Evolutionary conservation across 2,113 vertebrate genomes (phyloP), one percentile per base, ranked within the genome.

Genomic region (Burhinus bistriatus): DNA sequence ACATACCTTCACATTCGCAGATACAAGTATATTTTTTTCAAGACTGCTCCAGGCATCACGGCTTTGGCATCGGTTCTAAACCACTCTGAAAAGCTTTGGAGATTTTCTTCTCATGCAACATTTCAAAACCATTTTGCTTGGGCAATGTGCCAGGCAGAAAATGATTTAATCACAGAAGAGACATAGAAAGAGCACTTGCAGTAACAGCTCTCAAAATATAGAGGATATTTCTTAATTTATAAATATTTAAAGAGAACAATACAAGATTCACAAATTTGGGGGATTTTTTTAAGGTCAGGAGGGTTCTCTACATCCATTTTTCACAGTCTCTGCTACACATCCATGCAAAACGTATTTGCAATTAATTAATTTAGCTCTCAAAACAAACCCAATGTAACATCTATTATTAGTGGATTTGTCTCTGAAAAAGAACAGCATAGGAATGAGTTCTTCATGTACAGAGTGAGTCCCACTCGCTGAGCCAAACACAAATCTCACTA

Each of bases 91-190:
- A 83, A 93, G 8, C 82, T 95, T 87, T 42, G 70, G 49, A 66
- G 66, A 54, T 87, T 82, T 93, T 85, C 45, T 76, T 82, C 62
- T 79, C 32, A 5, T 66, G 36, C 30, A 84, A 40, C 23, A 52
- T 89, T 96, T 89, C 68, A 78, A 93, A 94, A 70, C 23, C 25
- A 52, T 85, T 95, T 95, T 65, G 21, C 27, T 89, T 54, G 52
- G 91, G 90, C 61, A 81, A 19, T 0, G 2, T 76, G 83, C 66
- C 91, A 93, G 66, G 59, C 40, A 94, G 61, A 82, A 93, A 95
- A 83, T 66, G 1, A 82, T 91, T 96, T 96, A 85, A 93, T 91
- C 84, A 90, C 70, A 82, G 52, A 92, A 72, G 34, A 86, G 59
- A 54, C 76, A 62, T 29, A 87, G 80, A 84, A 94, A 89, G 58